These are phyloP conservation scores for Leptura quadrifasciata DNA, from an alignment of 2,888 invertebrate genomes.

Conservation along the genomic window DNA sequence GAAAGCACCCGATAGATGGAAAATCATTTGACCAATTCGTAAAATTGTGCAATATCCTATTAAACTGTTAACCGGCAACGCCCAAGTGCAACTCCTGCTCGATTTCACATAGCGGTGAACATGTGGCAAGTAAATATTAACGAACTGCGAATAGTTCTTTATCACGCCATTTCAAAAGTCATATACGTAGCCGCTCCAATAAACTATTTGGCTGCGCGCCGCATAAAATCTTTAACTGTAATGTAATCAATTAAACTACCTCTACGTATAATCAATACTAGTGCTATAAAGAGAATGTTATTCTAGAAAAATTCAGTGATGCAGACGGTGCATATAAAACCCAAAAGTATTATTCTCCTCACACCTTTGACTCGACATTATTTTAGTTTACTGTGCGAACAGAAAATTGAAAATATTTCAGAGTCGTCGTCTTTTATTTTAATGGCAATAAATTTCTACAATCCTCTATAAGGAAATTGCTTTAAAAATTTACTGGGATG, in stretches of 20 bases:
- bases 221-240: background rate
- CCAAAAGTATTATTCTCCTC: conserved; percentile 34
- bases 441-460: conserved; percentile 57
- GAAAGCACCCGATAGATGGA: too few species aligned
- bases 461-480: conserved; percentile 58
- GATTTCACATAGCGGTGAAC: too few species aligned
- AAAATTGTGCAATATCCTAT: too few species aligned
- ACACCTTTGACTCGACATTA: conserved; percentile 36
- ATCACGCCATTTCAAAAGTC: too few species aligned
- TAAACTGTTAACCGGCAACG: too few species aligned
- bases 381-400: conserved; percentile 32
- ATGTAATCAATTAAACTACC: conserved; percentile 6
- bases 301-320: conserved; percentile 11
- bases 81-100: too few species aligned
- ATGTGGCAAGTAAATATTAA: too few species aligned
- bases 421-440: conserved; percentile 54
- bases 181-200: background rate
- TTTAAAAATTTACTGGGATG: conserved; percentile 57
- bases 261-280: background rate
- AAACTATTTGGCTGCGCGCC: background rate
- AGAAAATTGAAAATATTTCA: conserved; percentile 39
- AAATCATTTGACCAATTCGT: too few species aligned
- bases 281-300: conserved; percentile 13
- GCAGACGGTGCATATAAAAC: conserved; percentile 29
- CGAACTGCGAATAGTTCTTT: too few species aligned